Evolutionary conservation across 2,888 invertebrate species (phyloP).

Genomic region (Pollenia amentaria): DNA sequence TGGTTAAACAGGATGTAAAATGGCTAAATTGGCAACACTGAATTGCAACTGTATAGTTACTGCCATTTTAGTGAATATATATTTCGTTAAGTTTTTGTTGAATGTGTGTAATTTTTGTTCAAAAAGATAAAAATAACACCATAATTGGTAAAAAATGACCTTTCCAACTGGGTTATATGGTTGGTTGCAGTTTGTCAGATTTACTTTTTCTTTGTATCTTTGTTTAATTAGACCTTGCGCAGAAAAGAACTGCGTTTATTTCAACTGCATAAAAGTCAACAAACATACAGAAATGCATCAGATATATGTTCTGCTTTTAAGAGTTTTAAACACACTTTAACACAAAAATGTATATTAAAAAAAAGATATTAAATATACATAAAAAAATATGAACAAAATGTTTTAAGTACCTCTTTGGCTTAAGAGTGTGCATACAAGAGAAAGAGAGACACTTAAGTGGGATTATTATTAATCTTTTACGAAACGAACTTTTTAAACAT

Average conservation of each 20-base stretch:
- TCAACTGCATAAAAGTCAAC: constrained; percentile 7
- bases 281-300: constrained; percentile 3
- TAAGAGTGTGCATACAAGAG: constrained; percentile 1
- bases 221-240: constrained; percentile 60
- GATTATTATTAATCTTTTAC: constrained; percentile 15
- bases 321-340: constrained; percentile 30
- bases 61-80: constrained; percentile 7
- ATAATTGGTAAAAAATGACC: constrained; percentile 27
- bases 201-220: not conserved
- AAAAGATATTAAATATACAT: constrained; percentile 21
- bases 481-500: not conserved
- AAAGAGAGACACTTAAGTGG: constrained; percentile 29
- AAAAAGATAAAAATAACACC: not conserved
- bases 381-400: constrained; percentile 25
- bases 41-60: not conserved
- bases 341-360: constrained; percentile 21
- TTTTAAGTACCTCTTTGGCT: constrained; percentile 32
- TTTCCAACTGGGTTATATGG: constrained; percentile 60
- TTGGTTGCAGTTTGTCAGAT: constrained; percentile 31
- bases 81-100: not conserved
- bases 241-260: constrained; percentile 34
- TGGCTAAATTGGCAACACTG: too few species aligned
- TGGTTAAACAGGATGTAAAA: too few species aligned
- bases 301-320: not conserved
- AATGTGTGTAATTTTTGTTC: not conserved